Base-by-base conservation (phyloP, 2,113 vertebrate genomes). In the Laticauda laticaudata region DNA sequence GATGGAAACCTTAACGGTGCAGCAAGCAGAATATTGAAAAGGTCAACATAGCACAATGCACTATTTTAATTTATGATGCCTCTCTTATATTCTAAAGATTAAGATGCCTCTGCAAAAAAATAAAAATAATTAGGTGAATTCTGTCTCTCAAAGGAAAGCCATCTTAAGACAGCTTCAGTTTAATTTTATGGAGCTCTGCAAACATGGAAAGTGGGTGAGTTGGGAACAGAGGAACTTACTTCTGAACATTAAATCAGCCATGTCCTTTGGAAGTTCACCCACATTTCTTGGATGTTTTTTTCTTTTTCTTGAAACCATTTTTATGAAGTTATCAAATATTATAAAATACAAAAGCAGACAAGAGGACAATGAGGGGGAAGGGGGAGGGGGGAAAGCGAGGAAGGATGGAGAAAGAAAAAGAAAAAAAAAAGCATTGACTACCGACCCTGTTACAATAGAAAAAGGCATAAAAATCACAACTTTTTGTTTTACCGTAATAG, bases 11-110 rank as follows among this genome's bases (percentile, higher is more conserved):
- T 93, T 90, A 95, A 89, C 6, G 95, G 96, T 96, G 96, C 92
- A 95, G 94, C 90, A 95, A 90, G 93, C 95, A 59, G 96, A 96
- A 96, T 97, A 96, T 91, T 97, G 97, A 97, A 97, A 97, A 97
- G 95, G 94, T 96, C 95, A 97, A 57, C 86, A 81, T 87, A 93
- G 86, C 94, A 59, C 57, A 87, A 94, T 87, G 94, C 93, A 94
- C 61, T 61, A 26, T 4, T 75, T 14, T 95, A 96, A 97, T 97
- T 96, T 95, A 96, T 91, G 59, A 14, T 90, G 86, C 75, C 23
- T 95, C 90, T 95, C 39, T 88, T 92, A 59, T 54, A 69, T 91
- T 89, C 53, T 90, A 93, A 96, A 95, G 94, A 91, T 29, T 61
- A 93, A 94, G 92, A 94, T 45, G 92, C 45, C 26, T 43, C 92